Conservation (phyloP, 2,113 vertebrate genomes). For the Chaetodon trifascialis region DNA sequence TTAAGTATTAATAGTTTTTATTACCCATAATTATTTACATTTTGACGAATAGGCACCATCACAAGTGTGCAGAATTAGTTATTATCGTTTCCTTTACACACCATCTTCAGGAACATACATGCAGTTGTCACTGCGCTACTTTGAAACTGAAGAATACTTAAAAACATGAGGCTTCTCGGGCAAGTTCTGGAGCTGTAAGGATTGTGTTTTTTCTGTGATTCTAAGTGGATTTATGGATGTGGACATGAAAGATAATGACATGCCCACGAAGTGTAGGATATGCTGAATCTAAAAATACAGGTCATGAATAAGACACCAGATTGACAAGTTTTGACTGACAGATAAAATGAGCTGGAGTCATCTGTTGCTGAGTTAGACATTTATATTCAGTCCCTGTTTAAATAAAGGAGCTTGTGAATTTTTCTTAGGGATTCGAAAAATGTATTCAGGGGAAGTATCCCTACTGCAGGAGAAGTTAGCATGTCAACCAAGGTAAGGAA, state of each 20-base stretch:
- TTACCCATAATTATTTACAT: too few species aligned
- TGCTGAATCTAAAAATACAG: not conserved
- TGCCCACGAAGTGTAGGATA: not conserved
- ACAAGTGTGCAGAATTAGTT: too few species aligned
- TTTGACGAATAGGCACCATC: too few species aligned
- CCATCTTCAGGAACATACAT: too few species aligned
- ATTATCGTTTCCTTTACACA: too few species aligned
- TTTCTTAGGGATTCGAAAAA: not conserved
- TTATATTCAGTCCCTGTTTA: not conserved
- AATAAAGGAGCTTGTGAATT: not conserved
- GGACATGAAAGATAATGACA: too few species aligned
- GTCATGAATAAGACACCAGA: not conserved
- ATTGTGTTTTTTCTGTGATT: not conserved
- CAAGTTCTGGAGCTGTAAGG: not conserved
- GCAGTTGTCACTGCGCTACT: not conserved
- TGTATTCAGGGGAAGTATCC: not conserved
- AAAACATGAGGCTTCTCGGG: not conserved
- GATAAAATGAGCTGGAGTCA: not conserved
- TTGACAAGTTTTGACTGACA: not conserved
- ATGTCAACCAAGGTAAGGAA: constrained; percentile 26
- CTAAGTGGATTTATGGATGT: too few species aligned
- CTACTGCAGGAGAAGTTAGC: not conserved
- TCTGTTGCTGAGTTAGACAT: not conserved
- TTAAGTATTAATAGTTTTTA: too few species aligned
- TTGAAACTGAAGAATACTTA: not conserved